Evolutionary conservation across 1,140 invertebrate genomes (phyloP).

Genomic region (Hylyphantes graminicola): DNA sequence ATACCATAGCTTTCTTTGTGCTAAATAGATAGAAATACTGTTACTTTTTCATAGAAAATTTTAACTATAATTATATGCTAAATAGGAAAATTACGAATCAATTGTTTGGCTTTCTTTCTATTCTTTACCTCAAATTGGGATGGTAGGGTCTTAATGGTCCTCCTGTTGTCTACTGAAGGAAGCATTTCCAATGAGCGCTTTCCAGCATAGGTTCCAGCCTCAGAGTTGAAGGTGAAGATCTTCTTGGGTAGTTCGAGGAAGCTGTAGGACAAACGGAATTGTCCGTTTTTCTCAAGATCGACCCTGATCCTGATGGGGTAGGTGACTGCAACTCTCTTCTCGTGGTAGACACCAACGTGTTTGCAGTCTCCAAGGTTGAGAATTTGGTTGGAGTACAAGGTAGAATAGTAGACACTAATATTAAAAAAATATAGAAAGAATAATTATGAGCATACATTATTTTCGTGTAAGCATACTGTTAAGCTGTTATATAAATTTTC

Average conservation of each 20-base stretch:
- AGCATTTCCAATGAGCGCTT: background rate
- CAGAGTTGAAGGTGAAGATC: conserved; percentile 1
- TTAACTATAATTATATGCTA: background rate
- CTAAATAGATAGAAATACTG: background rate
- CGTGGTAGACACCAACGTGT: conserved; percentile 37
- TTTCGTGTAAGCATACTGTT: background rate
- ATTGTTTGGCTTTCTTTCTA: background rate
- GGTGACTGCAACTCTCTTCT: conserved; percentile 6
- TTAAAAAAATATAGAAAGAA: background rate
- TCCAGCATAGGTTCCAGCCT: conserved; percentile 48
- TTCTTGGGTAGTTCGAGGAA: conserved; percentile 19
- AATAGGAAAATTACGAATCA: background rate
- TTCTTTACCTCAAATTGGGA: conserved; percentile 7
- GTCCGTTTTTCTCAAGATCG: background rate
- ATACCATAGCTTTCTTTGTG: background rate
- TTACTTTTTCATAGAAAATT: background rate
- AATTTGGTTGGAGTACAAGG: background rate
- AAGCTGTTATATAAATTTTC: background rate
- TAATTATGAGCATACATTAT: too few relatives aligned
- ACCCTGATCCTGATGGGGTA: background rate
- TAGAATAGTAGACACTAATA: conserved; percentile 18
- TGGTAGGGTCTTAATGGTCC: conserved; percentile 8
- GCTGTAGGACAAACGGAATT: background rate
- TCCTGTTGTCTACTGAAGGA: conserved; percentile 4
- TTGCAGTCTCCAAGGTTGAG: conserved; percentile 27